A percentile compares a stretch with the other conserved stretches of the same genome.
These are phyloP conservation scores for Oscheius sp. DNA, from an alignment of 2,888 invertebrate genomes.

Conservation along the genomic window DNA sequence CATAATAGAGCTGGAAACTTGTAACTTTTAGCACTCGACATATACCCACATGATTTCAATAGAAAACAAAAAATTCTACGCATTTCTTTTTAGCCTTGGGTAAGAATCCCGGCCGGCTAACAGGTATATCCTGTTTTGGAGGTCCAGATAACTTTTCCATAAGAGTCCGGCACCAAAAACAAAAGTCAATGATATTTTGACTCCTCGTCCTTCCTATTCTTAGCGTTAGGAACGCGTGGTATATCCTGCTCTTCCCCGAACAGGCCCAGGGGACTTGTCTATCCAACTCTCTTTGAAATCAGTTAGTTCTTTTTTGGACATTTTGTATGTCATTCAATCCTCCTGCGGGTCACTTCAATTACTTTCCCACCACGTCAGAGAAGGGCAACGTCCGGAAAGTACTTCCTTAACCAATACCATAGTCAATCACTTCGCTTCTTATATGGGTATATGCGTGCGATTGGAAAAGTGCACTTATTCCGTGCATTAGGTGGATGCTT, in stretches of 20 bases:
- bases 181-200: too few relatives aligned
- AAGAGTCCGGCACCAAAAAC: too few relatives aligned
- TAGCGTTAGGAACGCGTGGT: slow-evolving; percentile 6
- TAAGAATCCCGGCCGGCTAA: too few relatives aligned
- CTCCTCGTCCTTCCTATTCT: slow-evolving; percentile 3
- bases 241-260: not conserved
- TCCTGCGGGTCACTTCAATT: slow-evolving; percentile 2
- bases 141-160: too few relatives aligned
- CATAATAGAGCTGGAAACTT: too few relatives aligned
- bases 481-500: slow-evolving; percentile 23
- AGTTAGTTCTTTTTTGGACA: slow-evolving; percentile 10
- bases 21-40: too few relatives aligned
- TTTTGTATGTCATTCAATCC: slow-evolving; percentile 16
- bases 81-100: too few relatives aligned
- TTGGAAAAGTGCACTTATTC: slow-evolving; percentile 15
- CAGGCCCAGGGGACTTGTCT: slow-evolving; percentile 11
- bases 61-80: too few relatives aligned
- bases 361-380: slow-evolving; percentile 1
- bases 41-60: too few relatives aligned
- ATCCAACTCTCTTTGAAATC: slow-evolving; percentile 7
- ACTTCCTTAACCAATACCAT: not conserved
- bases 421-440: not conserved
- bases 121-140: too few relatives aligned
- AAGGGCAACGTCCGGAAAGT: not conserved
- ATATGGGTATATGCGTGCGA: slow-evolving; percentile 21